Evolutionary conservation across 2,888 invertebrate species (phyloP).

Genomic region (Limnephilus rhombicus): DNA sequence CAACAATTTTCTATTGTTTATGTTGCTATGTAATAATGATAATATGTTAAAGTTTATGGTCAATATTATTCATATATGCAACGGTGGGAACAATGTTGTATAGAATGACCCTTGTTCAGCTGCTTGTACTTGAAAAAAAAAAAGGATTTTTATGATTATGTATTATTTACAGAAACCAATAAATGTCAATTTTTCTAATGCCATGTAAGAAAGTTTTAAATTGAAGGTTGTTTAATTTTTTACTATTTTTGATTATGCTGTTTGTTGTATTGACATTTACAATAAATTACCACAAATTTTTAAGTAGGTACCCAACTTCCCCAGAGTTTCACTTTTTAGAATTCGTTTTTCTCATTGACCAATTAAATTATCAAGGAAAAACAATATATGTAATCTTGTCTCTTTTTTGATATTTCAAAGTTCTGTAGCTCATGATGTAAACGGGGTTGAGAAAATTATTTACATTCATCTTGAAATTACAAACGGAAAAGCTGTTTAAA

Average conservation of each 20-base stretch:
- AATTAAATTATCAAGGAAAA: no score
- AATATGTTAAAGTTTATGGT: not conserved
- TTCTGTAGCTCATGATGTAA: no score
- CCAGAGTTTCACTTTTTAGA: no score
- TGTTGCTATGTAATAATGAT: not conserved
- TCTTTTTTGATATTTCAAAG: no score
- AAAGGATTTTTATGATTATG: not conserved
- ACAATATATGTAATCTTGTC: no score
- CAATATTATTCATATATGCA: not conserved
- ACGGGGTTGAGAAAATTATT: no score
- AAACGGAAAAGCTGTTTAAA: no score
- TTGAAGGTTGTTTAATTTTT: not conserved
- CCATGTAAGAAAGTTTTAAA: not conserved
- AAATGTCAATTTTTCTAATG: not conserved
- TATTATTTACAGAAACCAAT: not conserved
- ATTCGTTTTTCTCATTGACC: no score
- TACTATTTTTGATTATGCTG: not conserved
- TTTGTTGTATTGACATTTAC: not conserved
- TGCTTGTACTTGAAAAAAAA: not conserved
- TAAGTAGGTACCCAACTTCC: no score
- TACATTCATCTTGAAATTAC: no score
- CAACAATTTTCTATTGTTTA: not conserved
- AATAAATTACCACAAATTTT: not conserved
- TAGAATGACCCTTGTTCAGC: not conserved
- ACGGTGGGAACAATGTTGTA: not conserved